Percentiles rank a stretch among this genome's conserved stretches.
These are phyloP conservation scores for Cyclophora punctaria DNA, from an alignment of 2,888 invertebrate species.

Conservation along the genomic window DNA sequence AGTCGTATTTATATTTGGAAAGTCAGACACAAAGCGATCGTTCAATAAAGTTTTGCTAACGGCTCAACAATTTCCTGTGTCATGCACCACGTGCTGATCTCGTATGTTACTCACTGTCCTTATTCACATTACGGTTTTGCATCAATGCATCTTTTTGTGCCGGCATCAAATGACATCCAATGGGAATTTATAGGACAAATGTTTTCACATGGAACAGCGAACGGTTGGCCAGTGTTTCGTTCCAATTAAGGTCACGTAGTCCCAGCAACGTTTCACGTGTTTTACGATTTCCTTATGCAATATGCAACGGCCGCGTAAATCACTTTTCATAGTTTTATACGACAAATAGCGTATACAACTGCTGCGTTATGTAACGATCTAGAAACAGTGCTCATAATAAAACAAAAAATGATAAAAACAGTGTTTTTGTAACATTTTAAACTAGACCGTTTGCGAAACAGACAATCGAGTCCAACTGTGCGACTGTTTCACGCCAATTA, in stretches of 20 bases:
- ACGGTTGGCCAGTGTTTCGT: background rate
- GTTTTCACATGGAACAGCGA: slow-evolving; percentile 5
- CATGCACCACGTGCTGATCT: slow-evolving; percentile 27
- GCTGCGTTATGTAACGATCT: slow-evolving; percentile 3
- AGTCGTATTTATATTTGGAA: no score
- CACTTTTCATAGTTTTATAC: background rate
- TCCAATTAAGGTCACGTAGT: no score
- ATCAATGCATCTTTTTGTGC: slow-evolving; percentile 10
- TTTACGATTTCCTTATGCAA: no score
- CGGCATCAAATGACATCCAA: slow-evolving; percentile 10
- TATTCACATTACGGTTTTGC: slow-evolving; percentile 29
- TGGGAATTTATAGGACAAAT: slow-evolving; percentile 4
- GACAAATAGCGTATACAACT: background rate
- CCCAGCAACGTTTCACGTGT: no score
- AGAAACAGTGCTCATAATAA: slow-evolving; percentile 3
- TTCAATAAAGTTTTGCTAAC: slow-evolving; percentile 23
- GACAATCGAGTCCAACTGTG: slow-evolving; percentile 22
- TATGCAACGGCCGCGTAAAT: background rate
- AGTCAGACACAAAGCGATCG: no score
- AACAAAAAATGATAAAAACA: slow-evolving; percentile 6
- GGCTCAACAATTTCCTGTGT: slow-evolving; percentile 47
- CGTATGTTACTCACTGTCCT: slow-evolving; percentile 35
- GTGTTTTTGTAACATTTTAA: slow-evolving; percentile 22
- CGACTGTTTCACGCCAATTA: slow-evolving; percentile 24
- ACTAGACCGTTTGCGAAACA: slow-evolving; percentile 28